phyloP scores from a whole-genome alignment of 1,140 invertebrate genomes.

The Zophobas atratus region DNA sequence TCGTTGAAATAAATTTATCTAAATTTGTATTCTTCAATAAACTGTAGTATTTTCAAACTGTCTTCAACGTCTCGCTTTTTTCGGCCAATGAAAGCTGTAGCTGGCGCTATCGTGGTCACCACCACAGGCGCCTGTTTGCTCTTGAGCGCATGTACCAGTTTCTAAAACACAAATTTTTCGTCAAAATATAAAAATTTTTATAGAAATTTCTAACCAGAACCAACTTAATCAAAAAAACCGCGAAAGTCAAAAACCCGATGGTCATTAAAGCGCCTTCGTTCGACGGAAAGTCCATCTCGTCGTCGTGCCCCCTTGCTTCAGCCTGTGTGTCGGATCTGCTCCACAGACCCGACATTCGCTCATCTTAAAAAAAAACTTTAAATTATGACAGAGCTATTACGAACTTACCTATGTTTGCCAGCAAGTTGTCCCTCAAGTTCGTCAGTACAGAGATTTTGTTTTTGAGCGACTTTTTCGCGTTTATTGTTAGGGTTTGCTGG shows the following conservation, averaged over 20 bases:
- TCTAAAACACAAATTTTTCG: constrained; percentile 64
- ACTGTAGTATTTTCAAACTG: constrained; percentile 55
- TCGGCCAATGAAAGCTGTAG: constrained; percentile 56
- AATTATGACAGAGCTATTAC: constrained; percentile 4
- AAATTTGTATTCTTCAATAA: constrained; percentile 57
- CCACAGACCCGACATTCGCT: constrained; percentile 62
- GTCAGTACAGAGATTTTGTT: constrained; percentile 74
- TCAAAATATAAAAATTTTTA: constrained; percentile 37
- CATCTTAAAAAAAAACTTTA: constrained; percentile 58
- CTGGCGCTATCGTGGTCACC: constrained; percentile 47
- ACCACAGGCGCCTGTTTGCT: constrained; percentile 62
- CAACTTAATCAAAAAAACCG: constrained; percentile 85
- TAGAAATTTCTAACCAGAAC: constrained; percentile 77
- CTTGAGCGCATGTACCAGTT: constrained; percentile 69
- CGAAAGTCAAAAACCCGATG: constrained; percentile 87
- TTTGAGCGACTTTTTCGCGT: constrained; percentile 70
- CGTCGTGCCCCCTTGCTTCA: constrained; percentile 67
- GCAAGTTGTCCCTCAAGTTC: constrained; percentile 71
- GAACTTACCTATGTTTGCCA: constrained; percentile 73
- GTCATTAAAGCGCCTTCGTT: constrained; percentile 84
- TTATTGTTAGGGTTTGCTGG: constrained; percentile 71
- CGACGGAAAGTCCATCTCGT: constrained; percentile 82
- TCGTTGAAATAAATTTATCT: constrained; percentile 14
- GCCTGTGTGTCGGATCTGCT: constrained; percentile 60
- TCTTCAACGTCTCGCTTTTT: constrained; percentile 50